These are phyloP conservation scores for Junonia oenone DNA, from an alignment of 2,888 invertebrate species.

Conservation along the genomic window DNA sequence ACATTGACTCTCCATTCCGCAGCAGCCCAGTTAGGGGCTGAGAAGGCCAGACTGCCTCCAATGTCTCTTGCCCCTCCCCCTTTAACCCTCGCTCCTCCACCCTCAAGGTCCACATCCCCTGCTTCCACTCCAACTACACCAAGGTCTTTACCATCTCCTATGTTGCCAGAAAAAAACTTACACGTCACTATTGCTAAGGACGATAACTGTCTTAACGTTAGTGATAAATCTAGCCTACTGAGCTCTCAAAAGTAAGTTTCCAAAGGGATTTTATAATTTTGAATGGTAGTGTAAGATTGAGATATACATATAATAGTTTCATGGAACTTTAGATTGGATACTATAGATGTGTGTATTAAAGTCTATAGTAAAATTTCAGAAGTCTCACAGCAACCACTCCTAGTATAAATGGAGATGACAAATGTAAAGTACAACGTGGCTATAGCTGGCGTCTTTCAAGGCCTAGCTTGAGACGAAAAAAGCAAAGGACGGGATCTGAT, in stretches of 20 bases:
- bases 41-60: conserved; percentile 67
- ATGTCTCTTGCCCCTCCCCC: conserved; percentile 57
- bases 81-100: conserved; percentile 50
- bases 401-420: conserved; percentile 56
- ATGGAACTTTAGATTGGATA: too few relatives aligned
- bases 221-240: conserved; percentile 70
- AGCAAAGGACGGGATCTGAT: conserved; percentile 77
- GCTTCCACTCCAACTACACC: conserved; percentile 58
- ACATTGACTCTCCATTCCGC: conserved; percentile 70
- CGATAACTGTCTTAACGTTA: conserved; percentile 62
- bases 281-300: too few relatives aligned
- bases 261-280: not conserved
- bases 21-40: conserved; percentile 56
- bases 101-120: conserved; percentile 49
- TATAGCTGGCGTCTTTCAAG: conserved; percentile 88
- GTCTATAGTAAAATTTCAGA: conserved; percentile 35
- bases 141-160: conserved; percentile 57
- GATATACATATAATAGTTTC: too few relatives aligned
- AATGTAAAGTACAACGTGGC: conserved; percentile 82
- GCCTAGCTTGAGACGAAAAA: conserved; percentile 85
- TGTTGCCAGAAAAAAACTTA: conserved; percentile 63
- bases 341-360: not conserved
- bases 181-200: conserved; percentile 64
- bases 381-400: conserved; percentile 55
- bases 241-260: conserved; percentile 67